Percentiles rank a stretch among this genome's conserved stretches.
phyloP scores from a whole-genome alignment of 2,888 invertebrate genomes.

The Acrobasis consociella region DNA sequence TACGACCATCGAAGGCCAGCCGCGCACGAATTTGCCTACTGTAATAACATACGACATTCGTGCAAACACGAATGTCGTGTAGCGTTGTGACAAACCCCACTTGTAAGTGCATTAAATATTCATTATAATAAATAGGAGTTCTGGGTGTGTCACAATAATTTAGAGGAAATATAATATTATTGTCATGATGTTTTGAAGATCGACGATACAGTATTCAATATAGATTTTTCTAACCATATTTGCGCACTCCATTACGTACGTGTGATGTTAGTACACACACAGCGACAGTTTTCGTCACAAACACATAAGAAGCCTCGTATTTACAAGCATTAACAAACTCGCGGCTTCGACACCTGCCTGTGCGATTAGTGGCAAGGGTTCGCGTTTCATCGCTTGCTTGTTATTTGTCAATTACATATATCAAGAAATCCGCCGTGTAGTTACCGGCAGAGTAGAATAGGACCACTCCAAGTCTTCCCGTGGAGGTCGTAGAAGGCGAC shows the following conservation, averaged over 20 bases:
- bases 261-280: neutral
- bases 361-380: too few species aligned
- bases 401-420: too few species aligned
- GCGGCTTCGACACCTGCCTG: neutral
- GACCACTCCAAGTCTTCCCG: too few species aligned
- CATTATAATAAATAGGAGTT: conserved; percentile 30
- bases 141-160: conserved; percentile 39
- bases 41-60: too few species aligned
- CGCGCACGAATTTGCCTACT: too few species aligned
- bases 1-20: too few species aligned
- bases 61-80: neutral
- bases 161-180: conserved; percentile 72
- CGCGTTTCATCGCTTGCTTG: too few species aligned
- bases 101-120: conserved; percentile 28
- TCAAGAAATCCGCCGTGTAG: too few species aligned
- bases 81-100: neutral
- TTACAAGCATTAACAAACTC: neutral
- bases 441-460: too few species aligned
- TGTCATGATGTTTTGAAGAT: conserved; percentile 70
- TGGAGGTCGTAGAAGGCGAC: too few species aligned
- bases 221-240: neutral
- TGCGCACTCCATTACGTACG: neutral
- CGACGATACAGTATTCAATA: conserved; percentile 23
- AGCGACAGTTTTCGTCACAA: neutral
- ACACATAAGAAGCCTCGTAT: neutral